Percentiles rank a stretch among this genome's conserved stretches.
Conservation (phyloP, 2,113 vertebrate genomes). For the Formicarius rufipectus region DNA sequence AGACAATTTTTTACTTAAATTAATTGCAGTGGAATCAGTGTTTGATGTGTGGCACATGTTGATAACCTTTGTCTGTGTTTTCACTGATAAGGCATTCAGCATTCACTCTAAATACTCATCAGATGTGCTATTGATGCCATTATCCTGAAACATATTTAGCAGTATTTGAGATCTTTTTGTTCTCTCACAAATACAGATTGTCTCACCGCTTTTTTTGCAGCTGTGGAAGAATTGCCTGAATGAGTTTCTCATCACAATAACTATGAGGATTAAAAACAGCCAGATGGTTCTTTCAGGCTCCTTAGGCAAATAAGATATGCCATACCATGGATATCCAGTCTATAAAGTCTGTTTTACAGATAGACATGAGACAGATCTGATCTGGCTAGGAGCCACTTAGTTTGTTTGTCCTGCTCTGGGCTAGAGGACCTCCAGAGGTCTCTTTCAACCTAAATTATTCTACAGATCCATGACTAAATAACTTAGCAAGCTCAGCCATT, state of each 20-base stretch:
- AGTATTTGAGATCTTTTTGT: not conserved
- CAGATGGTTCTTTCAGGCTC: constrained; percentile 48
- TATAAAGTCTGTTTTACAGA: not conserved
- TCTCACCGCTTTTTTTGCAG: constrained; percentile 52
- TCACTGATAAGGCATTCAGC: constrained; percentile 39
- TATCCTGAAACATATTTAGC: constrained; percentile 42
- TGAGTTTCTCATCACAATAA: constrained; percentile 42
- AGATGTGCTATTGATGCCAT: constrained; percentile 41
- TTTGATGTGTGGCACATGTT: not conserved
- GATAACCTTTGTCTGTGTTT: constrained; percentile 57
- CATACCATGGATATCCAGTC: not conserved
- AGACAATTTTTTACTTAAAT: constrained; percentile 42
- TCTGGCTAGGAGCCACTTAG: not conserved
- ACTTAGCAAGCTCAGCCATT: not conserved
- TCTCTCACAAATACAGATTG: constrained; percentile 5
- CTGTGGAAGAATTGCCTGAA: constrained; percentile 53
- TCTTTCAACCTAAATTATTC: not conserved
- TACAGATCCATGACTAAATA: not conserved
- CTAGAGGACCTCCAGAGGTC: not conserved
- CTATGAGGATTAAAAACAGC: not conserved
- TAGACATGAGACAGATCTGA: not conserved
- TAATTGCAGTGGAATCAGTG: constrained; percentile 31
- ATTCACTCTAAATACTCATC: constrained; percentile 37
- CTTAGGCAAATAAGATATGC: not conserved
- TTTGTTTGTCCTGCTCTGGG: not conserved